Evolutionary conservation across 2,113 vertebrate genomes (phyloP).

Genomic region (Grallaria varia): DNA sequence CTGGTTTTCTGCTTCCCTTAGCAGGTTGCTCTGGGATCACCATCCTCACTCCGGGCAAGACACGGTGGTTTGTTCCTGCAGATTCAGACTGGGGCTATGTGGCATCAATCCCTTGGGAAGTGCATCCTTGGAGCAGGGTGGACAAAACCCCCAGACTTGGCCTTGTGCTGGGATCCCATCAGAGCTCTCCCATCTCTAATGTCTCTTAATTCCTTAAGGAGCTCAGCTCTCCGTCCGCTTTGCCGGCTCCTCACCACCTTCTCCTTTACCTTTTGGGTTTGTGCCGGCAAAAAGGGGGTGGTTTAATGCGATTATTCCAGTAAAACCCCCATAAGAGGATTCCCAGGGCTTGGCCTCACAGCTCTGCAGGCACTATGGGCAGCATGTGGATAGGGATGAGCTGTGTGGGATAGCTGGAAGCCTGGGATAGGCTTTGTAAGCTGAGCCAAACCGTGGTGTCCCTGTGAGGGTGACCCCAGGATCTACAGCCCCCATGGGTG

Average conservation of each 20-base stretch:
- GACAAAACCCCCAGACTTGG: fast-evolving
- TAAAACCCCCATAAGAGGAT: constrained; percentile 40
- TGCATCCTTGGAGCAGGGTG: too few species aligned
- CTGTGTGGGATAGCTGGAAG: neutral
- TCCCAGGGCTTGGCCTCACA: neutral
- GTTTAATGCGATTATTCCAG: neutral
- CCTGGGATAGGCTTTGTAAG: neutral
- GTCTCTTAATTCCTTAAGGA: neutral
- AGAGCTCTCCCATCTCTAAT: neutral
- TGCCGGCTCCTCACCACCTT: neutral
- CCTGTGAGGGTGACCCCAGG: fast-evolving
- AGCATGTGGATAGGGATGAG: neutral
- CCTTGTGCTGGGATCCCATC: neutral
- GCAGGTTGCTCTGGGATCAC: neutral
- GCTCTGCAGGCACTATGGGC: neutral
- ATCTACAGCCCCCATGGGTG: neutral
- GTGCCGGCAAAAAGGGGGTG: neutral
- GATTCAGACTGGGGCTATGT: fast-evolving
- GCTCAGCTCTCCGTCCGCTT: neutral
- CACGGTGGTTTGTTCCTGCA: fast-evolving
- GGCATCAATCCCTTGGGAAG: neutral
- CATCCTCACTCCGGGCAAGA: fast-evolving
- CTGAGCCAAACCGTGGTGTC: neutral
- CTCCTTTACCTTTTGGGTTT: neutral
- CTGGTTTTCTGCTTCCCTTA: neutral